Evolutionary conservation across 2,888 invertebrate species (phyloP).

Genomic region (Chymomyza caudatula): DNA sequence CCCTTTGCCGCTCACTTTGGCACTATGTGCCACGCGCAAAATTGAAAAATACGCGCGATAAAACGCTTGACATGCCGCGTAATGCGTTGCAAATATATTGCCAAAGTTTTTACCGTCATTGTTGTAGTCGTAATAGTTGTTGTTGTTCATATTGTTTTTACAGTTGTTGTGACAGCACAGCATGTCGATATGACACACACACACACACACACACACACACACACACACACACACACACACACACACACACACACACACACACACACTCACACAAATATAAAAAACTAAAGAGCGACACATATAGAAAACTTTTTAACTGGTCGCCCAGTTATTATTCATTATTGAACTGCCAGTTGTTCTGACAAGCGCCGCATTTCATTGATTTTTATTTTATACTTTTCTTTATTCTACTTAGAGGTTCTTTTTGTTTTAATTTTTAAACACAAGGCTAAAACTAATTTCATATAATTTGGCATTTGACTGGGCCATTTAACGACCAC

Average conservation of each 20-base stretch:
- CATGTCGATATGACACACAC: constrained; percentile 39
- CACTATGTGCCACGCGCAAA: constrained; percentile 27
- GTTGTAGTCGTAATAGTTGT: constrained; percentile 6
- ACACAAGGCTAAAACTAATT: constrained; percentile 65
- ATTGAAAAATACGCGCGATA: constrained; percentile 73
- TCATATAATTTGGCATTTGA: constrained; percentile 64
- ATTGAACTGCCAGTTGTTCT: constrained; percentile 49
- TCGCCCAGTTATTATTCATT: constrained; percentile 63
- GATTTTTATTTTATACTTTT: constrained; percentile 17
- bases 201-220: constrained; percentile 11
- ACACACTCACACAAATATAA: neutral
- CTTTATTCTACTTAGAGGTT: constrained; percentile 18
- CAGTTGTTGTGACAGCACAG: constrained; percentile 55
- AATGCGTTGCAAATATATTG: constrained; percentile 71
- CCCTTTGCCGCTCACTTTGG: constrained; percentile 1
- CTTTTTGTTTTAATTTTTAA: constrained; percentile 41
- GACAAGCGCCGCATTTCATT: constrained; percentile 24
- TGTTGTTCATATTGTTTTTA: constrained; percentile 17
- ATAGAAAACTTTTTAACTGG: constrained; percentile 53
- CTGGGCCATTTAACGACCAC: constrained; percentile 29
- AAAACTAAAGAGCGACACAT: constrained; percentile 1
- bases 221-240: constrained; percentile 10
- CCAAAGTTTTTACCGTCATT: constrained; percentile 58
- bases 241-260: too few species aligned
- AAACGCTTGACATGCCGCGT: constrained; percentile 72